Conservation (phyloP, 1,140 invertebrate genomes). For the Apis dorsata region DNA sequence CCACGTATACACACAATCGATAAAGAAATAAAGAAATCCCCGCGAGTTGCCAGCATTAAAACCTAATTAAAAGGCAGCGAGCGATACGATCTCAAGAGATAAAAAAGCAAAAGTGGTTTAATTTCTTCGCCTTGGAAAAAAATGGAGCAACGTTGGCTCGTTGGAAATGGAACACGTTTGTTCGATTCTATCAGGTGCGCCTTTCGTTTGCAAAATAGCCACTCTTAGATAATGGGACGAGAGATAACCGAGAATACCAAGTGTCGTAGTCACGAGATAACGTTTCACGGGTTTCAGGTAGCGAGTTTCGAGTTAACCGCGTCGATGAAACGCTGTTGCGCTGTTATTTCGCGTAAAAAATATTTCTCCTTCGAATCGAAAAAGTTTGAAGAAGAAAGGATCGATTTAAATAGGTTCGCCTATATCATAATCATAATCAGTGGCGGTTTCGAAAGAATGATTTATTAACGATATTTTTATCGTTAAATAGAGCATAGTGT, state of each 20-base stretch:
- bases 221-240: constrained; percentile 37
- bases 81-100: background rate
- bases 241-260: constrained; percentile 36
- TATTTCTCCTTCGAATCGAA: background rate
- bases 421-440: too few species aligned
- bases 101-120: constrained; percentile 8
- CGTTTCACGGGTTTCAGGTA: constrained; percentile 34
- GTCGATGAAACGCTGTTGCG: constrained; percentile 32
- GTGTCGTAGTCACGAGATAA: constrained; percentile 48
- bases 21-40: background rate
- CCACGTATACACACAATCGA: too few species aligned
- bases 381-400: too few species aligned
- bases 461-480: too few species aligned
- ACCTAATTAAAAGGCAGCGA: background rate
- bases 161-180: background rate
- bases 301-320: constrained; percentile 32
- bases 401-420: too few species aligned
- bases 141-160: constrained; percentile 12
- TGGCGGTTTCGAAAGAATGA: too few species aligned
- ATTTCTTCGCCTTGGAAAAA: background rate
- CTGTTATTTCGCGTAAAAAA: constrained; percentile 1
- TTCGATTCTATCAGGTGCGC: constrained; percentile 33
- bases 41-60: background rate
- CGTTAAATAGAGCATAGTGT: too few species aligned
- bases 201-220: constrained; percentile 41